A percentile compares a stretch with the other conserved stretches of the same genome.
Conservation (phyloP, 2,888 invertebrate genomes). For the Brachyptera risi region DNA sequence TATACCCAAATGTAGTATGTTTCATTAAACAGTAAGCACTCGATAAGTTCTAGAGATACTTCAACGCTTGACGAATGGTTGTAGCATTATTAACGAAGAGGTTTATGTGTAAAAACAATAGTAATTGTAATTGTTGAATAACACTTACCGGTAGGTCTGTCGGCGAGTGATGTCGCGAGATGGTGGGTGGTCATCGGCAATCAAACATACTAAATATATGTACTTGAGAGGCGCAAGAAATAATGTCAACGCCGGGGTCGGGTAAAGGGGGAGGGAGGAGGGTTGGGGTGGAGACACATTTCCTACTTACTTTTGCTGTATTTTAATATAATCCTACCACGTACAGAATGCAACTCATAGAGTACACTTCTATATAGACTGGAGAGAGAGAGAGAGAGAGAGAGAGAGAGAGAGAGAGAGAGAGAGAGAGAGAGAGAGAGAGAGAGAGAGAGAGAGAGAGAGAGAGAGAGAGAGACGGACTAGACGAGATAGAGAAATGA, state of each 20-base stretch:
- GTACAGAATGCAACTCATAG: no score
- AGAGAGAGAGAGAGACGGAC: no score
- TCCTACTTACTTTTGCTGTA: background rate
- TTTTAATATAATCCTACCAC: no score
- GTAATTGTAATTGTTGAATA: conserved; percentile 19
- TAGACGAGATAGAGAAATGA: no score
- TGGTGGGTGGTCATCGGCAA: conserved; percentile 8
- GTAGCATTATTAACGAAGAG: conserved; percentile 18
- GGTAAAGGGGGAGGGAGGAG: background rate
- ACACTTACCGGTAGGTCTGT: conserved; percentile 15
- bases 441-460: no score
- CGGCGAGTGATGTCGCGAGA: conserved; percentile 8
- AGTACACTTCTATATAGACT: background rate
- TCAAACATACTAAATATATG: no score
- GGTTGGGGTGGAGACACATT: background rate
- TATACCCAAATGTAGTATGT: conserved; percentile 17
- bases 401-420: no score
- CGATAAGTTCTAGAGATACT: no score
- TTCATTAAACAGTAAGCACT: no score
- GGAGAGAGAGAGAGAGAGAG: background rate
- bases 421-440: no score
- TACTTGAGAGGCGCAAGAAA: conserved; percentile 5
- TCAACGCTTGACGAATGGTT: conserved; percentile 16
- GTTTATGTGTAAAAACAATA: conserved; percentile 9
- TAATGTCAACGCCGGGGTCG: conserved; percentile 2